Base-by-base conservation (phyloP, 35 echinoderm and acorn worm genomes). In the Apostichopus japonicus region DNA sequence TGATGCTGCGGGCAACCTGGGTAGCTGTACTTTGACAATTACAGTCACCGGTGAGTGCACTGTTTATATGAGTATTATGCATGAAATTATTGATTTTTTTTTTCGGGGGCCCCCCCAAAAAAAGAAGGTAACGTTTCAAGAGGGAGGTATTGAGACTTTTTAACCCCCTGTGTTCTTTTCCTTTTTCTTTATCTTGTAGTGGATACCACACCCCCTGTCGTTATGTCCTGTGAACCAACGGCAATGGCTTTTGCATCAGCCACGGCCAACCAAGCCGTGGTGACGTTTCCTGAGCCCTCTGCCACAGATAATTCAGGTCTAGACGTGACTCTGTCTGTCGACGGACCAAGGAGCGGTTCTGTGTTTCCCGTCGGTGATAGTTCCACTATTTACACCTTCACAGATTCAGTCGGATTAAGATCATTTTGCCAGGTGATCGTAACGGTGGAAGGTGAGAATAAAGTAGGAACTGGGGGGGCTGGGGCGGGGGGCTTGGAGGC, bases 1-100 rank as follows among this genome's bases (percentile, higher is more conserved):
- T 53, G 81, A 84, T 58, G 81, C 81, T n/a, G 81, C 81, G 10
- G 81, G 81, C 8, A 84, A 84, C 23, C 81, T 22, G 23, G 81
- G 14, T 8, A 16, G 81, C 16, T 84, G 81, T 57, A 84, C 54
- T 1, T 51, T 84, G 0, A 1, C 5, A 5, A 58, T 84, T 57
- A 0, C 6, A 8, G 81, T 84, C 2, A 84, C 81, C 56, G 21
- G 81, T 84, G 11, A 84, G 81, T 84, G n/a, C 53, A 23, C 15
- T 21, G 17, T 44, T 8, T 7, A 23, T 75, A 7, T 75, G 71
- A 23, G 15, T 75, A 23, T 75, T 4, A 23, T 4, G 71, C 13
- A 75, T 44, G 33, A 75, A 14, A 75, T 75, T n/a, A 75, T 21
- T 21, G 7, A 10, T 7, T 61, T 10, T 61, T 61, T 61, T 61